A percentile compares a stretch with the other conserved stretches of the same genome.
These are phyloP conservation scores for Acinonyx jubatus DNA, from an alignment of 2,113 vertebrate species.

Conservation along the genomic window DNA sequence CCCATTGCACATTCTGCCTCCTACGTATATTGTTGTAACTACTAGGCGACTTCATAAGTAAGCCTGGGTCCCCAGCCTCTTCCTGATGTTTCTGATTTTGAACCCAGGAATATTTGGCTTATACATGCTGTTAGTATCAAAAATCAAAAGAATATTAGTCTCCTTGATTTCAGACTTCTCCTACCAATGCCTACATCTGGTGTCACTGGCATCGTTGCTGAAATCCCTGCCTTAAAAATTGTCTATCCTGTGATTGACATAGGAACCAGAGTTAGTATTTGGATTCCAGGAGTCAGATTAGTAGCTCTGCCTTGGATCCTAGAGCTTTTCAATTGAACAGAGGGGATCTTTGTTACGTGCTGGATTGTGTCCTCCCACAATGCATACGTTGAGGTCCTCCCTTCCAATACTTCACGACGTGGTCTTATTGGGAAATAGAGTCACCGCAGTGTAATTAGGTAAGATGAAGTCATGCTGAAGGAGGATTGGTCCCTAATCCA, in stretches of 20 bases:
- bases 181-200: background rate
- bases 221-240: background rate
- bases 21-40: background rate
- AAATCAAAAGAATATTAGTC: background rate
- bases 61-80: accelerated
- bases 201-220: background rate
- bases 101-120: accelerated
- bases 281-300: background rate
- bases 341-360: background rate
- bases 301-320: background rate
- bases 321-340: background rate
- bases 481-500: background rate
- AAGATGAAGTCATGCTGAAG: too few species aligned
- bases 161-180: background rate
- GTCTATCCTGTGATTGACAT: background rate
- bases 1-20: accelerated
- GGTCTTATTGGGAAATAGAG: background rate
- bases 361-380: background rate
- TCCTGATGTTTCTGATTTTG: background rate
- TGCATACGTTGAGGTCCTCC: background rate
- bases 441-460: background rate
- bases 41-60: background rate
- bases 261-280: background rate
- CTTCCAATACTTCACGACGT: background rate
- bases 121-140: accelerated